Percentiles rank a stretch among this genome's conserved stretches.
Conservation (phyloP, 2,113 vertebrate species). For the Redunca redunca region DNA sequence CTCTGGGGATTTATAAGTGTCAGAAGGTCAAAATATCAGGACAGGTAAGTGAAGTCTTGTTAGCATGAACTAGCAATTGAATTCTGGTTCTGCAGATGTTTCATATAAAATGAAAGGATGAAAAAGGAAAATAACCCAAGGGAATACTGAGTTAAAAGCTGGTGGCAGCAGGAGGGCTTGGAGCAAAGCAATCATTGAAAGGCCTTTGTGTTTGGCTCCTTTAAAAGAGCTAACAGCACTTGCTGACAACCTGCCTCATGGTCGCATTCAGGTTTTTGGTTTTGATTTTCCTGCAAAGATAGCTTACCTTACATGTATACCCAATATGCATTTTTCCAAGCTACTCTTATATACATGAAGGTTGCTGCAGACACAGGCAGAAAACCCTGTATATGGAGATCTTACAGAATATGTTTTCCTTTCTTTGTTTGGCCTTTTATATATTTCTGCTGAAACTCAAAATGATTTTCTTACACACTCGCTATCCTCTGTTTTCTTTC, state of each 20-base stretch:
- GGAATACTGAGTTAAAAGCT: constrained; percentile 4
- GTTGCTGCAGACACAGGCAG: neutral
- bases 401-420: neutral
- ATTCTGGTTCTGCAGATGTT: neutral
- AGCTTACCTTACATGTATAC: neutral
- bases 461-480: neutral
- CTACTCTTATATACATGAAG: neutral
- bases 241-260: neutral
- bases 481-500: neutral
- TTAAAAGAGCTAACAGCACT: neutral
- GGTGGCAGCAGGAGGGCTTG: neutral
- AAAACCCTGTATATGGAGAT: neutral
- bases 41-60: constrained; percentile 25
- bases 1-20: neutral
- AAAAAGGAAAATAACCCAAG: neutral
- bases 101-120: neutral
- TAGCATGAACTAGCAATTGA: neutral
- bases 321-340: neutral
- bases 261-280: neutral
- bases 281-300: neutral
- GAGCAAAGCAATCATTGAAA: neutral
- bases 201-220: neutral
- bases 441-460: neutral
- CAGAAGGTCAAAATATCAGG: neutral
- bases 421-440: neutral